Evolutionary conservation across 1,140 invertebrate species (phyloP).

Genomic region (Drosophila trapezifrons): DNA sequence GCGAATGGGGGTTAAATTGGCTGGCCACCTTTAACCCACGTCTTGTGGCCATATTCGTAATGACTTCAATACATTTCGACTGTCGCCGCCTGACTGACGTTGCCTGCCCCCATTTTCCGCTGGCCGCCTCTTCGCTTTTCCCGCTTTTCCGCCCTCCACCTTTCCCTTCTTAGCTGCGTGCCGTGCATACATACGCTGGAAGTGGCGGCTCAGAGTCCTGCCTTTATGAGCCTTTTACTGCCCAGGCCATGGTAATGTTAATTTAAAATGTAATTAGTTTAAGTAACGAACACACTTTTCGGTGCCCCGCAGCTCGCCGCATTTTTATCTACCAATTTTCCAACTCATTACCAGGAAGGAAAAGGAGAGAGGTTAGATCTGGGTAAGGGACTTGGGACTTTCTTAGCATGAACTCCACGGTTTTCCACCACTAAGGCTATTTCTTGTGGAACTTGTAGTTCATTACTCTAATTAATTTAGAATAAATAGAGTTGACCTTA

Average conservation of each 20-base stretch:
- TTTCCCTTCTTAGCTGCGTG: slow-evolving; percentile 60
- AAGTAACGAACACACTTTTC: slow-evolving; percentile 80
- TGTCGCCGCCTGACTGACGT: slow-evolving; percentile 71
- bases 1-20: slow-evolving; percentile 40
- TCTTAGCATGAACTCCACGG: neutral
- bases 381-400: slow-evolving; percentile 2
- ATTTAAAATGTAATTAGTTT: slow-evolving; percentile 83
- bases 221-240: slow-evolving; percentile 75
- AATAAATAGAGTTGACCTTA: neutral
- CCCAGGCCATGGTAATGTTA: slow-evolving; percentile 64
- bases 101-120: slow-evolving; percentile 40
- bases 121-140: slow-evolving; percentile 29
- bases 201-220: slow-evolving; percentile 35
- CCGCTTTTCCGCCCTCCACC: slow-evolving; percentile 13
- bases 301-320: slow-evolving; percentile 40
- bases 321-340: slow-evolving; percentile 50
- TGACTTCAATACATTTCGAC: slow-evolving; percentile 82
- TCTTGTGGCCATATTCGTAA: slow-evolving; percentile 77
- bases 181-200: slow-evolving; percentile 65
- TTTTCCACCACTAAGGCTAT: neutral
- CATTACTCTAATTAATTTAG: neutral
- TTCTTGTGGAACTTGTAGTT: neutral
- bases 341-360: slow-evolving; percentile 29
- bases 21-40: slow-evolving; percentile 58
- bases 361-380: neutral